phyloP scores from a whole-genome alignment of 2,113 vertebrate genomes.

The Rhodinocichla rosea region DNA sequence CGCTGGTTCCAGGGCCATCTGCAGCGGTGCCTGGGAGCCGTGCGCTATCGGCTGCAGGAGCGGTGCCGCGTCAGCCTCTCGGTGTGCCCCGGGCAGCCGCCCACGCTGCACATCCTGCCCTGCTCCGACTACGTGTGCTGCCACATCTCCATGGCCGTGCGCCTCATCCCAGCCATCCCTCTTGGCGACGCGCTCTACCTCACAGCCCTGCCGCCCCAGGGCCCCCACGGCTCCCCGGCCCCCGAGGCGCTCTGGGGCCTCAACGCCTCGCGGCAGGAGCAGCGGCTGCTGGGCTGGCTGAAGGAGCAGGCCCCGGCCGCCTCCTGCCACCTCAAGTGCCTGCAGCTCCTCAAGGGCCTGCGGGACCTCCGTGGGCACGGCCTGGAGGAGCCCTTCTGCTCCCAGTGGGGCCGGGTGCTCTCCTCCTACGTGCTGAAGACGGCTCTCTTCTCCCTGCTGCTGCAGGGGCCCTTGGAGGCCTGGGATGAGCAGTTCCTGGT shows the following conservation, averaged over 20 bases:
- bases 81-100: conserved; percentile 47
- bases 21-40: conserved; percentile 77
- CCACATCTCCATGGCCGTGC: conserved; percentile 85
- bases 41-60: conserved; percentile 81
- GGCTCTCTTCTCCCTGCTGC: conserved; percentile 73
- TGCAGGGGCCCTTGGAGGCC: conserved; percentile 64
- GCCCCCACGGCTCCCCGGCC: neutral
- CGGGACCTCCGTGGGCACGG: conserved; percentile 76
- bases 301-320: conserved; percentile 74
- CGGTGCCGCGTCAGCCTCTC: conserved; percentile 79
- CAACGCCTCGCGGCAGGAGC: conserved; percentile 81
- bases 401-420: conserved; percentile 76
- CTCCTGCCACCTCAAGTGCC: conserved; percentile 85
- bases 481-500: conserved; percentile 79
- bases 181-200: conserved; percentile 80
- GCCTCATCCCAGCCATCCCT: conserved; percentile 82
- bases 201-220: conserved; percentile 53
- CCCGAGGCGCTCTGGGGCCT: conserved; percentile 76
- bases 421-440: conserved; percentile 84
- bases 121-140: conserved; percentile 87
- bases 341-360: conserved; percentile 85
- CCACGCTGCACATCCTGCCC: conserved; percentile 78
- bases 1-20: conserved; percentile 85
- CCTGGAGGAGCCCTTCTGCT: conserved; percentile 66
- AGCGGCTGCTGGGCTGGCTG: conserved; percentile 80